Evolutionary conservation across 2,888 invertebrate species (phyloP).

Genomic region (Drosophila anomelani): DNA sequence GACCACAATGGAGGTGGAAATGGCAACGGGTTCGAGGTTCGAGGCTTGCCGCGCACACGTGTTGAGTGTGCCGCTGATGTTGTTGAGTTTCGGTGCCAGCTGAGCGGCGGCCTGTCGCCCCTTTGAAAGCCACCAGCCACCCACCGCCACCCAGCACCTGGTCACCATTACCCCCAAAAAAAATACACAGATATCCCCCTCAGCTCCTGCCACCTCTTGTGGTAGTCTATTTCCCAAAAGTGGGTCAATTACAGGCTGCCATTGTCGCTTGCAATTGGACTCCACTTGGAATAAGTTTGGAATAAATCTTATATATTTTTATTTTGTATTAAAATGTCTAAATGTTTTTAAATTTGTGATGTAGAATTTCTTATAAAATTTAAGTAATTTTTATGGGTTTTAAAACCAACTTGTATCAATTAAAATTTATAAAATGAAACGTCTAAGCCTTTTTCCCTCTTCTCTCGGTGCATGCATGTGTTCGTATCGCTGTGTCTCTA

Average conservation of each 20-base stretch:
- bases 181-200: conserved; percentile 1
- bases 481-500: conserved; percentile 23
- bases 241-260: conserved; percentile 77
- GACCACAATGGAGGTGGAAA: conserved; percentile 43
- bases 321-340: not conserved
- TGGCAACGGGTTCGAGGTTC: conserved; percentile 32
- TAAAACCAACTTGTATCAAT: not conserved
- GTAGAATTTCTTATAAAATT: not conserved
- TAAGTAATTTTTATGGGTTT: not conserved
- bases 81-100: conserved; percentile 30
- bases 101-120: conserved; percentile 44
- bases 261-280: conserved; percentile 54
- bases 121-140: conserved; percentile 33
- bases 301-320: not conserved
- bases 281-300: conserved; percentile 13
- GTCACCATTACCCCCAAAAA: conserved; percentile 28
- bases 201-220: conserved; percentile 1
- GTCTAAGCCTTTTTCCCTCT: not conserved
- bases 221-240: conserved; percentile 37
- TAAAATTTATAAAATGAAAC: not conserved
- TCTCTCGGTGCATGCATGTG: conserved; percentile 17
- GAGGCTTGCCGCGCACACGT: conserved; percentile 74
- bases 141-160: conserved; percentile 21
- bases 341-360: not conserved
- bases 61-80: conserved; percentile 51